Evolutionary conservation across 2,888 invertebrate species (phyloP).

Genomic region (Caenorhabditis auriculariae): DNA sequence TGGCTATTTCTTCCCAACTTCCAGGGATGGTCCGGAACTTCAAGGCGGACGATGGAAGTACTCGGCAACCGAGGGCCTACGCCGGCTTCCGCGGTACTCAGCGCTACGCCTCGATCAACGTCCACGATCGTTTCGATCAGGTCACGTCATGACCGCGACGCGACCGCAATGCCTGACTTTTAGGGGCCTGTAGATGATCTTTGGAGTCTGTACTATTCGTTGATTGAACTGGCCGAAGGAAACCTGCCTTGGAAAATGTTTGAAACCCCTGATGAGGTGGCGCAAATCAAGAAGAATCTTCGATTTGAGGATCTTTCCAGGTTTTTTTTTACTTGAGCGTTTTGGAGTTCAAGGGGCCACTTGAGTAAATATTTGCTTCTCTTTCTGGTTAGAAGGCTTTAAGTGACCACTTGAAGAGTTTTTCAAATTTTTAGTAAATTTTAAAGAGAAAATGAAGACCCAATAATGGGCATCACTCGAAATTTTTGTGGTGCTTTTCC

Average conservation of each 20-base stretch:
- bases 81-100: slow-evolving; percentile 59
- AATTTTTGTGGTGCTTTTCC: too few species aligned
- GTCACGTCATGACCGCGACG: background rate
- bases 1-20: too few species aligned
- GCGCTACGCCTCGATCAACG: slow-evolving; percentile 52
- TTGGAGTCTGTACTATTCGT: slow-evolving; percentile 47
- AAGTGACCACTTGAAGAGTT: too few species aligned
- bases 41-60: slow-evolving; percentile 34
- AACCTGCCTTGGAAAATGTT: slow-evolving; percentile 50
- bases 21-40: slow-evolving; percentile 37
- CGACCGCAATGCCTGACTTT: background rate
- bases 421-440: too few species aligned
- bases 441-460: too few species aligned
- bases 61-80: slow-evolving; percentile 38
- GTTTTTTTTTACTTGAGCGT: slow-evolving; percentile 5
- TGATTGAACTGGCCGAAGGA: slow-evolving; percentile 52
- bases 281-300: slow-evolving; percentile 27
- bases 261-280: slow-evolving; percentile 41
- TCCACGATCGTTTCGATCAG: slow-evolving; percentile 52
- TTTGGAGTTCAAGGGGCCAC: too few species aligned
- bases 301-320: slow-evolving; percentile 5
- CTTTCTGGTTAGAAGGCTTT: too few species aligned
- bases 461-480: too few species aligned
- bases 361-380: slow-evolving; percentile 7
- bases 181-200: slow-evolving; percentile 53